Percentiles rank a stretch among this genome's conserved stretches.
phyloP scores from a whole-genome alignment of 1,140 invertebrate species.

The Vanessa tameamea region DNA sequence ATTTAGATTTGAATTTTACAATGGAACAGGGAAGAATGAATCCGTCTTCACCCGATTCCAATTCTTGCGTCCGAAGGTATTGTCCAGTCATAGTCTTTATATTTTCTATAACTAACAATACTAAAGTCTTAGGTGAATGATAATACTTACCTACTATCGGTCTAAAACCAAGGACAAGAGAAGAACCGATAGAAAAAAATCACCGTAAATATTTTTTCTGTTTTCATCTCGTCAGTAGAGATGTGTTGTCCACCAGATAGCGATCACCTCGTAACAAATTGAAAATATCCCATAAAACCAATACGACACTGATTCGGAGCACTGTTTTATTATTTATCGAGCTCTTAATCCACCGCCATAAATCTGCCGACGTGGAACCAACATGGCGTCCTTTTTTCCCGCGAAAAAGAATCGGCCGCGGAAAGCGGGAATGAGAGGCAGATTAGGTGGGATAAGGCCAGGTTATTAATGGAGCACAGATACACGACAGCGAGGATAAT shows the following conservation, averaged over 20 bases:
- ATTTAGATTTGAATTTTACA: too few relatives aligned
- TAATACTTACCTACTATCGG: too few relatives aligned
- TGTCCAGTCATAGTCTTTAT: too few relatives aligned
- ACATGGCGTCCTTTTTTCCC: slow-evolving; percentile 60
- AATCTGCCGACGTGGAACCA: slow-evolving; percentile 65
- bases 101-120: too few relatives aligned
- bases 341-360: slow-evolving; percentile 71
- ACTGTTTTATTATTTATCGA: slow-evolving; percentile 74
- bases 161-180: too few relatives aligned
- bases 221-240: too few relatives aligned
- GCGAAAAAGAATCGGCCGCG: slow-evolving; percentile 75
- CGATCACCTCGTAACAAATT: slow-evolving; percentile 61
- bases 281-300: slow-evolving; percentile 64
- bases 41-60: too few relatives aligned
- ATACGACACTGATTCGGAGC: slow-evolving; percentile 38
- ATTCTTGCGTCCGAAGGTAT: too few relatives aligned
- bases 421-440: slow-evolving; percentile 77
- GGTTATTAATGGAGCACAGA: slow-evolving; percentile 76
- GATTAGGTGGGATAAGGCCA: slow-evolving; percentile 74
- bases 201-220: too few relatives aligned
- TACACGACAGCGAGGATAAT: slow-evolving; percentile 64
- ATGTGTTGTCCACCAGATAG: background rate
- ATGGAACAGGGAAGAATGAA: too few relatives aligned
- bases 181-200: too few relatives aligned
- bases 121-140: too few relatives aligned